Evolutionary conservation across 2,113 vertebrate genomes (phyloP), one percentile per base, ranked within the genome.

Genomic region (Gymnarchus niloticus): DNA sequence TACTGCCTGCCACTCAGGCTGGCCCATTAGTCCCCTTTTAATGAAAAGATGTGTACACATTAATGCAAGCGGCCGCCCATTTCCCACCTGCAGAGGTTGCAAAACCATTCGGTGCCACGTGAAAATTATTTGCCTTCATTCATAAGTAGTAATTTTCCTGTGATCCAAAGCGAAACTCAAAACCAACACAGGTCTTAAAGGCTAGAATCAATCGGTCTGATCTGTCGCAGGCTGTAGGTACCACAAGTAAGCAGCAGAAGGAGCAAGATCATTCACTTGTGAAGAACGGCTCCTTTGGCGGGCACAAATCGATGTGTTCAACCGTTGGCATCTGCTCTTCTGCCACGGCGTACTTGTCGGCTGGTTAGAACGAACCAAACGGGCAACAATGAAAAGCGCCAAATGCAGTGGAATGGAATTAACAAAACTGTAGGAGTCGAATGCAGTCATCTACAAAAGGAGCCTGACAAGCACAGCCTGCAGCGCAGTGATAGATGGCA

Each of bases 191-290:
- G 33, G 17, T 17, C 28, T 69, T 25, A 33, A 69, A 1, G 33
- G 89, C 88, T 57, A 44, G 86, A 46, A 89, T 93, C 91, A 46
- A 93, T 92, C 78, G 9, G 14, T 3, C 65, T 0, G 85, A 86
- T 90, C 91, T 89, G 91, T 92, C 90, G 89, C 88, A 91, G 85
- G 90, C 89, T 89, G 92, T 90, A 89, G 91, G 91, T 92, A 88
- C 89, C 87, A 88, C 89, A 92, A 87, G 88, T 88, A 88, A n/a
- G 88, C 89, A 90, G 90, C 91, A 88, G 91, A 90, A 92, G 90
- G 90, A 91, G 89, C 91, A 91, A 92, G 91, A 90, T 91, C 88
- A 92, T 93, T 89, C 89, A 91, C 92, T 91, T 91, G 87, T 85
- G 82, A 87, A 87, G 41, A 82, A 86, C 84, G 80, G 88, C 88